Conservation (phyloP, 1,140 invertebrate species). For the Drosophila santomea region DNA sequence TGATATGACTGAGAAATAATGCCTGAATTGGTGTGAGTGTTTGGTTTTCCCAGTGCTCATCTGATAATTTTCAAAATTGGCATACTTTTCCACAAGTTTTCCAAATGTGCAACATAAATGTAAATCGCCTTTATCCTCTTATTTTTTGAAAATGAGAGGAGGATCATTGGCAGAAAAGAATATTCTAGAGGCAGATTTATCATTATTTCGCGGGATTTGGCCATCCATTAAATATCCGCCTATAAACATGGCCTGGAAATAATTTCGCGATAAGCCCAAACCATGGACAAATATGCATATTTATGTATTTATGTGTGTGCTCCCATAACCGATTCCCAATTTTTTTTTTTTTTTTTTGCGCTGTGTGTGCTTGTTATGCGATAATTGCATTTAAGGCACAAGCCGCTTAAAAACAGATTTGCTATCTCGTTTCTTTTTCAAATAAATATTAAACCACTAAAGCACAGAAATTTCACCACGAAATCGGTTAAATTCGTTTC, state of each 20-base stretch:
- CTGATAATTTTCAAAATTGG: not conserved
- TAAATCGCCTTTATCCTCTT: not conserved
- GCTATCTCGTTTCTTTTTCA: slow-evolving; percentile 1
- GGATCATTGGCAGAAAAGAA: not conserved
- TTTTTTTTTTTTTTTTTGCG: slow-evolving; percentile 6
- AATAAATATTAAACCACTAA: slow-evolving; percentile 5
- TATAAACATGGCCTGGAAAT: slow-evolving; percentile 35
- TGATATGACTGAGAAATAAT: not conserved
- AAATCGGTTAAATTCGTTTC: not conserved
- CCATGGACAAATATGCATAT: slow-evolving; percentile 31
- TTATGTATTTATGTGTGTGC: slow-evolving; percentile 17
- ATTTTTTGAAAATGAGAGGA: not conserved
- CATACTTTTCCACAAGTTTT: not conserved
- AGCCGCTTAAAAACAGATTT: slow-evolving; percentile 33
- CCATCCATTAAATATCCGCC: slow-evolving; percentile 34
- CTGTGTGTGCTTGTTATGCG: slow-evolving; percentile 25
- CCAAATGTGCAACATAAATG: not conserved
- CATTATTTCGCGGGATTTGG: slow-evolving; percentile 33
- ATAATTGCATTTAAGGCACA: slow-evolving; percentile 52
- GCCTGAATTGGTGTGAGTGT: not conserved
- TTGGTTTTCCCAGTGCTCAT: not conserved
- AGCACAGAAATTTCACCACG: no score
- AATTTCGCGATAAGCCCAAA: slow-evolving; percentile 36
- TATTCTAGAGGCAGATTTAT: slow-evolving; percentile 18
- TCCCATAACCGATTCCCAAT: slow-evolving; percentile 2